A percentile compares a stretch with the other conserved stretches of the same genome.
These are phyloP conservation scores for Gari tellinella DNA, from an alignment of 2,888 invertebrate species.

Conservation along the genomic window DNA sequence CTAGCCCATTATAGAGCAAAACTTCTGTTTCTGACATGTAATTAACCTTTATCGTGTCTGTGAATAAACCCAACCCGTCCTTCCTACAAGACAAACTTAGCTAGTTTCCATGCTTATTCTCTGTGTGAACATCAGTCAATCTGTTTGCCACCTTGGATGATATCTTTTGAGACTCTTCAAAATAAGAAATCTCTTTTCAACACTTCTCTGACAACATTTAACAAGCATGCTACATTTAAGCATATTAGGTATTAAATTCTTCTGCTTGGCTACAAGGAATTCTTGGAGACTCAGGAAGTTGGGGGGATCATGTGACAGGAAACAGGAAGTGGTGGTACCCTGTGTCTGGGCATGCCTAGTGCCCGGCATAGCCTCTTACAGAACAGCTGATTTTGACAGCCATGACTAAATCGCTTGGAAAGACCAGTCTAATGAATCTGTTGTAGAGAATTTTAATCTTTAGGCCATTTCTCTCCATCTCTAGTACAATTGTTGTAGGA, in stretches of 20 bases:
- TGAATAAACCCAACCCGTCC: too few relatives aligned
- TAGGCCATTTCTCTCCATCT: not conserved
- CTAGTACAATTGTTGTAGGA: too few relatives aligned
- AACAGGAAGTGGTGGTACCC: constrained; percentile 51
- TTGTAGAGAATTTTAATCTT: not conserved
- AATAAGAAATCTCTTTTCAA: too few relatives aligned
- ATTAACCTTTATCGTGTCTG: constrained; percentile 21
- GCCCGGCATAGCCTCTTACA: constrained; percentile 14
- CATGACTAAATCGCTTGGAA: constrained; percentile 15
- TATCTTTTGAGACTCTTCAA: too few relatives aligned
- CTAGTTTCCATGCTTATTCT: too few relatives aligned
- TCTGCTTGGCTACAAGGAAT: constrained; percentile 32
- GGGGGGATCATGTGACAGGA: constrained; percentile 48
- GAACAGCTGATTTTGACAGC: constrained; percentile 41
- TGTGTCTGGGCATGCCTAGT: constrained; percentile 39
- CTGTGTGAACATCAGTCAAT: too few relatives aligned
- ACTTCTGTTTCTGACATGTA: constrained; percentile 53
- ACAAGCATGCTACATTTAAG: constrained; percentile 1
- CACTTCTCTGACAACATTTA: not conserved
- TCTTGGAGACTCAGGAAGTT: constrained; percentile 31
- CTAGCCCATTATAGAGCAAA: constrained; percentile 21
- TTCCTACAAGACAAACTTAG: too few relatives aligned
- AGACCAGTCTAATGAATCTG: too few relatives aligned
- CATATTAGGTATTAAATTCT: constrained; percentile 1
- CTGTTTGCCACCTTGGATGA: too few relatives aligned